Evolutionary conservation across 2,797 vertebrate species (phyloP).

Genomic region (Erpetoichthys calabaricus): DNA sequence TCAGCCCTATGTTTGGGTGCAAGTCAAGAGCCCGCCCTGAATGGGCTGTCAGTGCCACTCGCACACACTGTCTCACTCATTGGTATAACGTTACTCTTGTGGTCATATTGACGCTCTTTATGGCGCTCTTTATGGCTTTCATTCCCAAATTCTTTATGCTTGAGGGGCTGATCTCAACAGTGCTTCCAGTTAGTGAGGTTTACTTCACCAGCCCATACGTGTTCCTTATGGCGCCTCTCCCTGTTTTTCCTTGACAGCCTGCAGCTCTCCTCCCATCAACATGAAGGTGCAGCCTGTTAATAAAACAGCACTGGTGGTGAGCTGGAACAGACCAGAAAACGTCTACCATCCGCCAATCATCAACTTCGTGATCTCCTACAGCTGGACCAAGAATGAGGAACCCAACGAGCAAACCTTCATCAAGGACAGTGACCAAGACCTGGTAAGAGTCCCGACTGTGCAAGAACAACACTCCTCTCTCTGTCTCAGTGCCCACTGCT

Average conservation of each 20-base stretch:
- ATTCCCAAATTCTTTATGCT: no score
- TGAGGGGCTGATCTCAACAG: no score
- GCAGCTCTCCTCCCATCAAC: conserved; percentile 83
- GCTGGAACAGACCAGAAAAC: conserved; percentile 77
- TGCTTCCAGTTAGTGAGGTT: no score
- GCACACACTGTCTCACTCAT: no score
- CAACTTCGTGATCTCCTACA: conserved; percentile 89
- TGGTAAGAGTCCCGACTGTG: conserved; percentile 54
- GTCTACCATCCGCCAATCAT: conserved; percentile 87
- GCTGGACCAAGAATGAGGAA: conserved; percentile 89
- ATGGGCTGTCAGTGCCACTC: no score
- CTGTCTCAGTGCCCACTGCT: neutral
- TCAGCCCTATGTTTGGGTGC: no score
- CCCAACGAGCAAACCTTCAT: conserved; percentile 85
- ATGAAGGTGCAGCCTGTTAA: conserved; percentile 93
- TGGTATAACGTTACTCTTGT: no score
- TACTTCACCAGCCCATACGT: no score
- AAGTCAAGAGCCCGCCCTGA: no score
- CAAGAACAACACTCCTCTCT: neutral
- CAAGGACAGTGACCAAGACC: conserved; percentile 77
- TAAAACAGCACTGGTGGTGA: conserved; percentile 70
- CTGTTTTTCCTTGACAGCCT: conserved; percentile 47
- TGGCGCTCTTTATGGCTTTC: no score
- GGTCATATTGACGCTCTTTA: no score
- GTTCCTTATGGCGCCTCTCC: no score